Evolutionary conservation across 2,113 vertebrate genomes (phyloP), one percentile per base, ranked within the genome.

Genomic region (Euleptes europaea): DNA sequence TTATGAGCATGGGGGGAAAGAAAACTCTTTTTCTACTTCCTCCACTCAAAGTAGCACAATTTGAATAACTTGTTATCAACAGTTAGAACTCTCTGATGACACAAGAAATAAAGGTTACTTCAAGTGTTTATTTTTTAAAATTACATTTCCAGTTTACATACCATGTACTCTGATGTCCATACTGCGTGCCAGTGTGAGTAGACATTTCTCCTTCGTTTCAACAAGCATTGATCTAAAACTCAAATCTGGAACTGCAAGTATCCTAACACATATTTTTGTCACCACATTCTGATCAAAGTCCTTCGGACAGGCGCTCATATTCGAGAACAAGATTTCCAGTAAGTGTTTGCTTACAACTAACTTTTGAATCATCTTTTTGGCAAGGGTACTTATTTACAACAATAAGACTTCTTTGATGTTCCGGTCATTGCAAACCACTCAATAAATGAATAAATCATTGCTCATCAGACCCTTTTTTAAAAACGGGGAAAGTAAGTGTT

Each of bases 401-500:
- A 67, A 47, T 69, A 84, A 60, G n/a, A 21, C 8, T 88, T 76
- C n/a, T 84, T 84, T 81, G 78, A 76, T 81, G 72, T 51, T 78
- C 26, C 76, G 78, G 47, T 84, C 66, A 82, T 35, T 84, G 60
- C 49, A 69, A 75, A 70, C 72, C 73, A 76, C 49, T 85, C 75
- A 85, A 47, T 79, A 71, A 84, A 84, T 84, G 63, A 78, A 84
- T 78, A 84, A 82, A 57, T 42, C 70, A 79, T 47, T 74, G 42
- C 38, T 66, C 83, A 74, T 51, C 35, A 6, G 84, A 31, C 38
- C 26, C 7, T 77, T 21, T 86, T 80, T 51, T 17, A 3, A 40
- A n/a, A 47, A 76, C 77, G 42, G 13, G 38, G 26, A 42, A 9
- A 33, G 26, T 83, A 38, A 83, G 47, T 84, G 47, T 84, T 74